These are phyloP conservation scores for Lithosia quadra DNA, from an alignment of 2,888 invertebrate genomes.

Conservation along the genomic window DNA sequence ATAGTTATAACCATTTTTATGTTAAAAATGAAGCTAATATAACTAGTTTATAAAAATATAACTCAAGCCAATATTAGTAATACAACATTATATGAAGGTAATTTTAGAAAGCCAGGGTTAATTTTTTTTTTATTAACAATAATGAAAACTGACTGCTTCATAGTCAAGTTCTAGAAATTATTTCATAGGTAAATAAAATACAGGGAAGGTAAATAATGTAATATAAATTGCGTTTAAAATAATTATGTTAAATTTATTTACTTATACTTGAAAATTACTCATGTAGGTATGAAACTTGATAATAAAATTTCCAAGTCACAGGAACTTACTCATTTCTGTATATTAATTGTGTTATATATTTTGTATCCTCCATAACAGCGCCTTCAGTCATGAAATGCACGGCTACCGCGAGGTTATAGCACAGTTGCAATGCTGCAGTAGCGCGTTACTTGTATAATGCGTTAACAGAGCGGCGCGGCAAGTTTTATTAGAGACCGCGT, in stretches of 20 bases:
- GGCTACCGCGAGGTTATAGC: no score
- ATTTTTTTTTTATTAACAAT: not conserved
- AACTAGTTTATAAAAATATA: not conserved
- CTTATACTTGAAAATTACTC: not conserved
- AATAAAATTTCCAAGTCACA: not conserved
- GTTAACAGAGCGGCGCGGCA: no score
- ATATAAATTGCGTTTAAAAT: no score
- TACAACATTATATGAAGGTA: not conserved
- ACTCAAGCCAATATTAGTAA: not conserved
- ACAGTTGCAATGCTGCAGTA: no score
- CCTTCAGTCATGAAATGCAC: no score
- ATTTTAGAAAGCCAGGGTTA: slow-evolving; percentile 7
- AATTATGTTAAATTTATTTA: no score
- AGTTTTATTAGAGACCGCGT: no score
- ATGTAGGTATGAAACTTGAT: no score
- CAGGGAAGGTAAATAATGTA: not conserved
- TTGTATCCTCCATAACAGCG: no score
- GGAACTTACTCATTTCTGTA: not conserved
- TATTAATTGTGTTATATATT: no score
- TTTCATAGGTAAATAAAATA: not conserved
- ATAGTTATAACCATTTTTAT: not conserved
- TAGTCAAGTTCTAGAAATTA: not conserved
- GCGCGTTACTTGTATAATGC: no score
- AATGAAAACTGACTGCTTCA: not conserved
- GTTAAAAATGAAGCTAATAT: not conserved